Percentiles rank a stretch among this genome's conserved stretches.
These are phyloP conservation scores for Callorhinus ursinus DNA, from an alignment of 2,113 vertebrate genomes.

Conservation along the genomic window DNA sequence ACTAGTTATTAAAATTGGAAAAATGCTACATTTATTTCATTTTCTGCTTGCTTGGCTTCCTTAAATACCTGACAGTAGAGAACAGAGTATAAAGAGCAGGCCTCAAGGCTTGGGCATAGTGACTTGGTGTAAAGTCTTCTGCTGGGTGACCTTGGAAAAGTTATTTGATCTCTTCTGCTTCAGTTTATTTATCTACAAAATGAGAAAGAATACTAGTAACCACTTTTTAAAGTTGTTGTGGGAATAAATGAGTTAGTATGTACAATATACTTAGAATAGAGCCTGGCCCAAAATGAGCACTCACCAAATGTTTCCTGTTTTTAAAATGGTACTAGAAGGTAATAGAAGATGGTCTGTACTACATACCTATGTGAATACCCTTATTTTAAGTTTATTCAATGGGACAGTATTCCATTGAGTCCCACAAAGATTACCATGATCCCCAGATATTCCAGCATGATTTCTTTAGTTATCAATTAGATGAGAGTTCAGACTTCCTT, in stretches of 20 bases:
- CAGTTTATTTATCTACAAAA: neutral
- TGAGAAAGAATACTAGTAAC: neutral
- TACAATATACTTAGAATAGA: neutral
- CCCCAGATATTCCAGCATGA: neutral
- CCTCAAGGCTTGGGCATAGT: neutral
- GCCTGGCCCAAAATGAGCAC: rapidly evolving
- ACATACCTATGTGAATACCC: neutral
- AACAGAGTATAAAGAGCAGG: neutral
- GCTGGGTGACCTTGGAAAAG: neutral
- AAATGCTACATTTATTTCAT: neutral
- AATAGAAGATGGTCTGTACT: neutral
- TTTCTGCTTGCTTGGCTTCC: neutral
- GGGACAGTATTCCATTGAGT: neutral
- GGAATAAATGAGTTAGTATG: neutral
- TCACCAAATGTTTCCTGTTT: neutral
- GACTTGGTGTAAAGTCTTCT: neutral
- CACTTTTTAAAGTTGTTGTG: neutral
- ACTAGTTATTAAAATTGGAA: neutral
- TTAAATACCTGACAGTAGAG: neutral
- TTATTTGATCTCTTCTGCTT: neutral
- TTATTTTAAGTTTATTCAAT: neutral
- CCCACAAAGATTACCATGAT: neutral
- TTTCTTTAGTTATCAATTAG: neutral
- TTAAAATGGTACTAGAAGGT: neutral
- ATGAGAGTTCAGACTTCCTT: neutral